Percentiles rank a stretch among this genome's conserved stretches.
These are phyloP conservation scores for Ctenopoma multispine DNA, from an alignment of 2,797 vertebrate species.

Conservation along the genomic window DNA sequence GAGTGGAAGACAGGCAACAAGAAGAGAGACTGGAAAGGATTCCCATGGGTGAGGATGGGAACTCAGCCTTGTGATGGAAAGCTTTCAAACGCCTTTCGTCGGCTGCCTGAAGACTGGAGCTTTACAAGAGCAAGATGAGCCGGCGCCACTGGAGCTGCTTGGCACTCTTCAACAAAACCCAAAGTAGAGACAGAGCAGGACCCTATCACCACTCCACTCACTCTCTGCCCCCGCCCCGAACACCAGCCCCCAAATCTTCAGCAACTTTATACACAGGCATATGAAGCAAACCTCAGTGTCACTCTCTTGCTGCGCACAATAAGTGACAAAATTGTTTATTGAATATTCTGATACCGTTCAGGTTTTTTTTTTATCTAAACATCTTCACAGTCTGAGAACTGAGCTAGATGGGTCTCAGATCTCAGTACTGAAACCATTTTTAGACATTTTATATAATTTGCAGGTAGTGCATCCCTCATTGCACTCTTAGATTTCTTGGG, in stretches of 20 bases:
- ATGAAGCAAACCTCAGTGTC: slow-evolving; percentile 9
- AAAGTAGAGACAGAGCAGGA: slow-evolving; percentile 67
- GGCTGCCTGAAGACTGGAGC: slow-evolving; percentile 80
- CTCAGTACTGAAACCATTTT: not conserved
- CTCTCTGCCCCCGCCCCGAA: slow-evolving; percentile 44
- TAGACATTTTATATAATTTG: slow-evolving; percentile 10
- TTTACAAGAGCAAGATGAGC: slow-evolving; percentile 84
- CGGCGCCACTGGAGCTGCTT: slow-evolving; percentile 79
- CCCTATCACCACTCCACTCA: slow-evolving; percentile 61
- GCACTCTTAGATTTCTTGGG: not conserved
- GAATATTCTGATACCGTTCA: slow-evolving; percentile 11
- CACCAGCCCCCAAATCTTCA: slow-evolving; percentile 36
- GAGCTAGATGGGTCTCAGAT: not conserved
- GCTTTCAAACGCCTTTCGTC: slow-evolving; percentile 83
- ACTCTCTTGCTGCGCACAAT: slow-evolving; percentile 1
- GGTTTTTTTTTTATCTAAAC: not conserved
- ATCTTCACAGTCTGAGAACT: slow-evolving; percentile 3
- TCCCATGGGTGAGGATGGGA: slow-evolving; percentile 76
- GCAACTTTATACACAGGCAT: slow-evolving; percentile 34
- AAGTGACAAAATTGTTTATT: not conserved
- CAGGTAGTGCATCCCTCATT: not conserved
- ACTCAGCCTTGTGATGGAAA: slow-evolving; percentile 78
- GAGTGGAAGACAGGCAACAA: slow-evolving; percentile 63
- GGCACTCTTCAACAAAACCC: slow-evolving; percentile 75
- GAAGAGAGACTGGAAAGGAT: slow-evolving; percentile 72